A percentile compares a stretch with the other conserved stretches of the same genome.
These are phyloP conservation scores for Pharmacophagus antenor DNA, from an alignment of 2,888 invertebrate genomes.

Conservation along the genomic window DNA sequence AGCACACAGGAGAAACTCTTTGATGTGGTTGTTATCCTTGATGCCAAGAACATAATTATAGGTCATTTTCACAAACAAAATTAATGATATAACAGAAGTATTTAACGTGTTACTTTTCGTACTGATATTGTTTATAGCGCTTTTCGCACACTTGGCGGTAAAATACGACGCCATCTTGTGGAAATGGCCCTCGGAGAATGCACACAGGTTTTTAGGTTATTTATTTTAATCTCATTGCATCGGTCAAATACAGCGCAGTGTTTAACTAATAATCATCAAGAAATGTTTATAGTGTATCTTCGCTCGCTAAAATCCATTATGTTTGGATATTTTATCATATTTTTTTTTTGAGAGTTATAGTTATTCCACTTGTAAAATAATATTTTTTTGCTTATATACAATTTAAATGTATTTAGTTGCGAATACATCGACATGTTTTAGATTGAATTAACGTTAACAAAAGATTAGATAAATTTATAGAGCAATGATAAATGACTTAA, in stretches of 20 bases:
- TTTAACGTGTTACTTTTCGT: slow-evolving; percentile 4
- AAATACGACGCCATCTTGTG: slow-evolving; percentile 12
- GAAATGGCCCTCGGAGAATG: background rate
- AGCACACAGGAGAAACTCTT: slow-evolving; percentile 14
- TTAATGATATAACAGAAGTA: slow-evolving; percentile 11
- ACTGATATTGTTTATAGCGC: slow-evolving; percentile 2
- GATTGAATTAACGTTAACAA: no score
- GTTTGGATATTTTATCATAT: background rate
- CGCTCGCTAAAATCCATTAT: background rate
- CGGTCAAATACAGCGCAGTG: background rate
- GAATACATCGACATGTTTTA: no score
- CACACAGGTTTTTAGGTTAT: background rate
- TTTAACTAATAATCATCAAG: background rate
- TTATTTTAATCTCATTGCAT: background rate
- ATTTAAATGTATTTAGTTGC: no score
- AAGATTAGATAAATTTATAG: no score
- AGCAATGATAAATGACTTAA: no score
- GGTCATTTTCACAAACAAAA: background rate
- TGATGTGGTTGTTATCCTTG: slow-evolving; percentile 22
- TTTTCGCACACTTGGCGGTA: background rate
- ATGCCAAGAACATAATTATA: slow-evolving; percentile 5
- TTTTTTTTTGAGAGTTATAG: no score
- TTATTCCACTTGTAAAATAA: no score
- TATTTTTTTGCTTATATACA: no score
- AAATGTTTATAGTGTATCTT: background rate